Percentiles rank a stretch among this genome's conserved stretches.
Conservation (phyloP, 2,888 invertebrate species). For the Drosophila falleni region DNA sequence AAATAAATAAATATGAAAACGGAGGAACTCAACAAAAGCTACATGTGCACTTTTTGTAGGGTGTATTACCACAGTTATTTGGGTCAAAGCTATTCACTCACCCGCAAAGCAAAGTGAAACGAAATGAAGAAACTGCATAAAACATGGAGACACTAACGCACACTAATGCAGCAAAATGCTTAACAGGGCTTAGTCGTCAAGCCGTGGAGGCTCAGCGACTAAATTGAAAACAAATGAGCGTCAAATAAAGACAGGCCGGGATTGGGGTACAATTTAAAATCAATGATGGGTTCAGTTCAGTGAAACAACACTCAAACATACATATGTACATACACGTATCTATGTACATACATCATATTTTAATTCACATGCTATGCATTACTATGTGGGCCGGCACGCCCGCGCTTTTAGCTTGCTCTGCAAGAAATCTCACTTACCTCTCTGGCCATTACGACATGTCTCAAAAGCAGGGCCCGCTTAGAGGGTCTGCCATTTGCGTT, state of each 20-base stretch:
- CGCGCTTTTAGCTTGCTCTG: slow-evolving; percentile 44
- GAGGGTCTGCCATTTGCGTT: slow-evolving; percentile 85
- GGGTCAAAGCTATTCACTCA: slow-evolving; percentile 85
- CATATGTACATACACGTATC: neutral
- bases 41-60: slow-evolving; percentile 57
- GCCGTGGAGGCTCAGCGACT: slow-evolving; percentile 40
- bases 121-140: slow-evolving; percentile 76
- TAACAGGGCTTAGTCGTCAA: slow-evolving; percentile 63
- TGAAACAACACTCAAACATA: slow-evolving; percentile 8
- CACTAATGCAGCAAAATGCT: slow-evolving; percentile 48
- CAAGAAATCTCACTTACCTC: slow-evolving; percentile 82
- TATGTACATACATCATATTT: slow-evolving; percentile 28
- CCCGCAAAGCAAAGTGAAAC: slow-evolving; percentile 70
- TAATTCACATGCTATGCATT: slow-evolving; percentile 43
- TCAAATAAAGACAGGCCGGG: slow-evolving; percentile 22
- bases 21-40: slow-evolving; percentile 52
- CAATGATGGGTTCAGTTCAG: slow-evolving; percentile 23
- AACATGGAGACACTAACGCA: slow-evolving; percentile 50
- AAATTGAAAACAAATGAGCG: slow-evolving; percentile 52
- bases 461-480: slow-evolving; percentile 85
- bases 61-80: slow-evolving; percentile 78
- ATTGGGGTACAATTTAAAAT: slow-evolving; percentile 44
- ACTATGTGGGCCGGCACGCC: slow-evolving; percentile 51
- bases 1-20: slow-evolving; percentile 25
- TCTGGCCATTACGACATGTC: slow-evolving; percentile 86